Conservation (phyloP, 2,797 vertebrate genomes). For the Alosa sapidissima region DNA sequence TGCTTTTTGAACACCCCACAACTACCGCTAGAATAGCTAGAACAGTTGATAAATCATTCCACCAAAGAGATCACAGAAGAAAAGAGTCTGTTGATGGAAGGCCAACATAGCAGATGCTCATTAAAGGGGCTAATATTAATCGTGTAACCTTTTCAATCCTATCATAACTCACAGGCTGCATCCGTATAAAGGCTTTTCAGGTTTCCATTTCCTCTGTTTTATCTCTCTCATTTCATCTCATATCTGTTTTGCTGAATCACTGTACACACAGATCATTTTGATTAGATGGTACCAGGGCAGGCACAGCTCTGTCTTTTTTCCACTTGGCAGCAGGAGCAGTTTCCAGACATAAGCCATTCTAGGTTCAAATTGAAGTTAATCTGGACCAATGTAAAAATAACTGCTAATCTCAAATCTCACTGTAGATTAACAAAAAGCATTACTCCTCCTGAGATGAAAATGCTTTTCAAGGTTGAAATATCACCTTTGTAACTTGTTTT, state of each 20-base stretch:
- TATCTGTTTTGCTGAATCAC: neutral
- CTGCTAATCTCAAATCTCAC: neutral
- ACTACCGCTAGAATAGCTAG: no score
- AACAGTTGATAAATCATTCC: no score
- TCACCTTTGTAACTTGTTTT: neutral
- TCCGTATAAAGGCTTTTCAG: neutral
- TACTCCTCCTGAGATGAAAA: neutral
- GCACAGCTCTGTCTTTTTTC: neutral
- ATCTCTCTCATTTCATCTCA: no score
- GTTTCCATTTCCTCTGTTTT: neutral
- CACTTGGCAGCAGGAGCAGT: neutral
- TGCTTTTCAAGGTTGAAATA: neutral
- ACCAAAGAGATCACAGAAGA: no score
- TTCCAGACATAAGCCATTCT: neutral
- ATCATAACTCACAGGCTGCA: neutral
- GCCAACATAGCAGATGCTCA: no score
- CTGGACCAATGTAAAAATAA: neutral
- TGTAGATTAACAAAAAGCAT: neutral
- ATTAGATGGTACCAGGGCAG: neutral
- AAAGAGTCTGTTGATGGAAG: no score
- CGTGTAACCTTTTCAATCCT: neutral
- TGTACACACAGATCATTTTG: neutral
- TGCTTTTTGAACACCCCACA: no score
- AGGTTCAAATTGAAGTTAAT: neutral
- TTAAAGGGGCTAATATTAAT: neutral